Evolutionary conservation across 2,113 vertebrate species (phyloP), one percentile per base, ranked within the genome.

Genomic region (Barbus barbus): DNA sequence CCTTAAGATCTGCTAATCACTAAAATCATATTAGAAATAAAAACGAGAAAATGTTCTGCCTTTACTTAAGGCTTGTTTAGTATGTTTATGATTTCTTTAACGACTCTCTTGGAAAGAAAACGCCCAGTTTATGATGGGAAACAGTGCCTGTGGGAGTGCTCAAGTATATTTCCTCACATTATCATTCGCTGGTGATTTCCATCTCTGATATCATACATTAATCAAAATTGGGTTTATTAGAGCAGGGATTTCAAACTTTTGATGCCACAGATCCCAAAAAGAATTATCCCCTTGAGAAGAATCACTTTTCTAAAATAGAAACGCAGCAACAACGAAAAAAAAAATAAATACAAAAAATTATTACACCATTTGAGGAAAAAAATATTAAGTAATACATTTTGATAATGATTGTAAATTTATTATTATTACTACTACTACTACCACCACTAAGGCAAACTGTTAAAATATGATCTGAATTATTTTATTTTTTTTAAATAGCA

Each of bases 11-110:
- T 75, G 56, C 83, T 87, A 78, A 86, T 84, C 77, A 72, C 58
- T 72, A 82, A 75, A 86, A 85, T 67, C 53, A 28, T 63, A 78
- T 84, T 84, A 78, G 58, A 81, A 84, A 24, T 48, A 58, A 72
- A 86, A 88, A 36, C 26, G 38, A 33, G 41, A 58, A 53, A 78
- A 72, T 20, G 33, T 71, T 76, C 56, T 63, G 81, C 69, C 63
- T 84, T 81, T 81, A 81, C 83, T 87, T 83, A 85, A 75, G 31
- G 58, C 80, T 81, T 87, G 77, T 83, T 81, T 85, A 33, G 22
- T 78, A 85, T 78, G 53, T 85, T 87, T 87, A 89, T 75, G 72
- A 84, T 71, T 80, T 44, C 53, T 87, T 83, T 80, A 80, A 86
- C 11, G 81, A 65, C 60, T 87, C 48, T 18, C 58, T 51, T 81